Base-by-base conservation (phyloP, 2,797 vertebrate genomes). In the Darevskia nairensis region DNA sequence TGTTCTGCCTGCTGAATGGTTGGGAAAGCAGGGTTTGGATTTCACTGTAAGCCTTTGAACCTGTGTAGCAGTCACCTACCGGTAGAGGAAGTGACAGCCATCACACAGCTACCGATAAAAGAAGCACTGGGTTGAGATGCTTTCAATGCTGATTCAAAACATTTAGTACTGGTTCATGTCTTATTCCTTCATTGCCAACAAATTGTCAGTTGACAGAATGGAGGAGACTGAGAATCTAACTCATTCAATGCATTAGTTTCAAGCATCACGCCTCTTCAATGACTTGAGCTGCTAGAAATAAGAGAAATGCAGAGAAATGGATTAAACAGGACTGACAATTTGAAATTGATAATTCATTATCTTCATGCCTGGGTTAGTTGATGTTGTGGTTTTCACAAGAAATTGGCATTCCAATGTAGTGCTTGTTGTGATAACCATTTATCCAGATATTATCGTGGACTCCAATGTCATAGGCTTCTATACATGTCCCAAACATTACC, bases 341-440 rank as follows among this genome's bases (percentile, higher is more conserved):
- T 86, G 79, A 78, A 85, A 89, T 27, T 66, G 4, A 3, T 86
- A 71, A 61, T 66, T 86, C 13, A 81, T 86, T 86, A 78, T 80
- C 69, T 69, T 0, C 50, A 84, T 76, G 29, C 4, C 82, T n/a
- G 13, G 61, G 41, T 5, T 17, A 61, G 41, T 85, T 69, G 80
- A 3, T 39, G 75, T 1, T 39, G 75, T 1, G 61, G 39, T 55
- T 61, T 39, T 86, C 81, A 46, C 35, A 75, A 17, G 25, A 29
- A 35, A 59, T 39, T 59, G 50, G 50, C 50, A 55, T 15, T 74
- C 41, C 13, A 79, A 55, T 79, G 15, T 35, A 32, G 4, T 75
- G 32, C 19, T 78, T 50, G 6, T 82, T 23, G 32, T 66, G 27
- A 41, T 66, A 68, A 5, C 5, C 35, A 41, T 82, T 82, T 11